Evolutionary conservation across 2,797 vertebrate genomes (phyloP).

Genomic region (Heteromormyrus szaboi): DNA sequence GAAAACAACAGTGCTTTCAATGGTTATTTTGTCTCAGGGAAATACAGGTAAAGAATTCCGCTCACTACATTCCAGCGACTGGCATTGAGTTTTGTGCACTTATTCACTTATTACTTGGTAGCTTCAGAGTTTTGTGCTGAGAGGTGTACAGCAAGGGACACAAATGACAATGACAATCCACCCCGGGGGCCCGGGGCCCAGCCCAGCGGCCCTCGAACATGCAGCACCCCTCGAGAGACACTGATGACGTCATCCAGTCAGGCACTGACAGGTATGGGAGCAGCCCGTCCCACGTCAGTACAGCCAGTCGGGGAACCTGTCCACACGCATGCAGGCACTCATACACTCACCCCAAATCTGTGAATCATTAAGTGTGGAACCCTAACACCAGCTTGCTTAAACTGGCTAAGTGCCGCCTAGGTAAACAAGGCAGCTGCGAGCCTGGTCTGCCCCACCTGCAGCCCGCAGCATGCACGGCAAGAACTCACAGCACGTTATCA

Average conservation of each 20-base stretch:
- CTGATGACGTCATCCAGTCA: conserved; percentile 18
- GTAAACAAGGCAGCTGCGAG: conserved; percentile 33
- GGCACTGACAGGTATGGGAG: background rate
- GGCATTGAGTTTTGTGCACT: conserved; percentile 62
- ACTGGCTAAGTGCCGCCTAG: background rate
- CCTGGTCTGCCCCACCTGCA: background rate
- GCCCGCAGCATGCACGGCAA: background rate
- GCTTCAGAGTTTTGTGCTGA: conserved; percentile 15
- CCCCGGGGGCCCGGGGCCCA: background rate
- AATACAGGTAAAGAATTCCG: conserved; percentile 52
- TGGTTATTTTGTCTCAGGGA: conserved; percentile 27
- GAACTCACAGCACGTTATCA: background rate
- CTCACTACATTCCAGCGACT: conserved; percentile 62
- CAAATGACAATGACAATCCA: background rate
- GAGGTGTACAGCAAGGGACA: conserved; percentile 1
- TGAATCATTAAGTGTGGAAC: background rate
- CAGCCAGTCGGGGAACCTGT: background rate
- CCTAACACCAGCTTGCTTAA: background rate
- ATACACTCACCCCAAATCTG: background rate
- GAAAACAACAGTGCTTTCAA: conserved; percentile 41
- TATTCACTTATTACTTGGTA: conserved; percentile 22
- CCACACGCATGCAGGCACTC: background rate
- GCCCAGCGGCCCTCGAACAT: background rate
- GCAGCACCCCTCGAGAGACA: conserved; percentile 20
- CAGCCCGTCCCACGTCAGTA: background rate